These are phyloP conservation scores for Drosophila sordidapex DNA, from an alignment of 2,888 invertebrate genomes.

Conservation along the genomic window DNA sequence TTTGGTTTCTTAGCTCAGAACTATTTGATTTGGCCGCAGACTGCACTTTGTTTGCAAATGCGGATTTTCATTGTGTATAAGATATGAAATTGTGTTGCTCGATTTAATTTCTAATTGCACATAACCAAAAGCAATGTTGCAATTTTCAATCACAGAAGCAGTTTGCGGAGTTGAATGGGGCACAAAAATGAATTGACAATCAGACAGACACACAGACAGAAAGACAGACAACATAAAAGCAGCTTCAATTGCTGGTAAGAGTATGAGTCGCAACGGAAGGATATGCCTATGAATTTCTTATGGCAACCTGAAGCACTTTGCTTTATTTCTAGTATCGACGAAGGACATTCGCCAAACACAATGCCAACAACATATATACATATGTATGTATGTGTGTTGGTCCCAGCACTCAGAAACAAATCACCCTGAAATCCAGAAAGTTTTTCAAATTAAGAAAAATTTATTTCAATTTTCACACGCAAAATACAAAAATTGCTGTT, in stretches of 20 bases:
- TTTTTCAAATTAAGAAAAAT: not conserved
- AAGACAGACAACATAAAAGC: conserved; percentile 19
- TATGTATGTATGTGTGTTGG: conserved; percentile 6
- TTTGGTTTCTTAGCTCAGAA: not conserved
- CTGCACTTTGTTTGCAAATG: not conserved
- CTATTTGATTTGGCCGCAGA: not conserved
- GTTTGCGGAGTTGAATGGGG: conserved; percentile 1
- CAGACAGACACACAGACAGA: conserved; percentile 5
- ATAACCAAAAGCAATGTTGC: conserved; percentile 31
- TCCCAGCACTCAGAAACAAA: not conserved
- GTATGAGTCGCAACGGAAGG: conserved; percentile 26
- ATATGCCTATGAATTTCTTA: conserved; percentile 62
- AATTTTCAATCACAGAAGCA: conserved; percentile 27
- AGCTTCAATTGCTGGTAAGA: conserved; percentile 34
- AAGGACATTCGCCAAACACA: conserved; percentile 28
- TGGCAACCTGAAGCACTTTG: conserved; percentile 48
- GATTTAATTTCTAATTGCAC: conserved; percentile 43
- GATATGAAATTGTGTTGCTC: conserved; percentile 23
- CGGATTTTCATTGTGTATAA: conserved; percentile 9
- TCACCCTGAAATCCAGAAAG: not conserved
- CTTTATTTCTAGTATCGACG: conserved; percentile 37
- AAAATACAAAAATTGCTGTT: not conserved
- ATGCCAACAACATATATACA: conserved; percentile 29
- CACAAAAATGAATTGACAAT: conserved; percentile 32
- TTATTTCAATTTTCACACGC: too few species aligned